Evolutionary conservation across 2,797 vertebrate genomes (phyloP).

Genomic region (Onychomys leucogaster): DNA sequence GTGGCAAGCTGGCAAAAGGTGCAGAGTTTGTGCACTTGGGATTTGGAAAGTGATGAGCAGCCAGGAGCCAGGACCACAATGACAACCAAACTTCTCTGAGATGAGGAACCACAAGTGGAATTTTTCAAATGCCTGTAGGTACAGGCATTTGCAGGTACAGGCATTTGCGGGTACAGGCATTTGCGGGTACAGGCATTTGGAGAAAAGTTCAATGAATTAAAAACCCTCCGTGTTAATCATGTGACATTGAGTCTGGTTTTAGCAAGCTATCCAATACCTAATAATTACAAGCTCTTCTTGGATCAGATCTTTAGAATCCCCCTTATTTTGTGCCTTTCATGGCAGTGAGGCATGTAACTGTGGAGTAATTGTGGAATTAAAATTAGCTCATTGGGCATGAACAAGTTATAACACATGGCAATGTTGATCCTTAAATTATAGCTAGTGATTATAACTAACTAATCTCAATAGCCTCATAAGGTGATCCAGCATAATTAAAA

Average conservation of each 20-base stretch:
- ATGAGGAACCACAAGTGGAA: not conserved
- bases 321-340: not conserved
- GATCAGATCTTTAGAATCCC: conserved; percentile 11
- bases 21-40: not conserved
- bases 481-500: conserved; percentile 47
- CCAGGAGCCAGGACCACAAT: not conserved
- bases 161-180: not conserved
- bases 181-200: not conserved
- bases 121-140: not conserved
- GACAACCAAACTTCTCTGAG: not conserved
- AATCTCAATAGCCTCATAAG: conserved; percentile 47
- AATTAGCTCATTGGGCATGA: conserved; percentile 43
- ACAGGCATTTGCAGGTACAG: not conserved
- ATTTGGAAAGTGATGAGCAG: not conserved
- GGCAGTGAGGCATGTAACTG: not conserved
- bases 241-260: conserved; percentile 10
- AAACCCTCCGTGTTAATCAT: not conserved
- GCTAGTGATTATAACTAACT: conserved; percentile 40
- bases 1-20: not conserved
- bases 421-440: conserved; percentile 34
- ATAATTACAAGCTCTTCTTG: not conserved
- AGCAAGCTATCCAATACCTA: not conserved
- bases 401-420: not conserved
- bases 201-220: conserved; percentile 7
- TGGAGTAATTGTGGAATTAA: not conserved